Percentiles rank a stretch among this genome's conserved stretches.
Evolutionary conservation across 2,888 invertebrate species (phyloP).

Genomic region (Neuroscelio doddi): DNA sequence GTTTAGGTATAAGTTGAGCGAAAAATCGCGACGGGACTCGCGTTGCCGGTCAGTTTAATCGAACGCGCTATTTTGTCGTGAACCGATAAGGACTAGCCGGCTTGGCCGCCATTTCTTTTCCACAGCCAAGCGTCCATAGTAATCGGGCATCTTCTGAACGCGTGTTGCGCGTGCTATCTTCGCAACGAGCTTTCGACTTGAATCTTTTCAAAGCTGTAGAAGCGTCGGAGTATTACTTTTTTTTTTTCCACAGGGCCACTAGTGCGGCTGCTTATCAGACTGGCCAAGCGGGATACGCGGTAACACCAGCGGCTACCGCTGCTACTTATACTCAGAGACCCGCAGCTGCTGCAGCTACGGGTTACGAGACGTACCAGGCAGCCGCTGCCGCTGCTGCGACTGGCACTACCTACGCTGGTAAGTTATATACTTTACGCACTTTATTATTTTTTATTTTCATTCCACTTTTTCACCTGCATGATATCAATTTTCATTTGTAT

Average conservation of each 20-base stretch:
- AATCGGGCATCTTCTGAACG: neutral
- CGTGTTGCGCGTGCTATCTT: neutral
- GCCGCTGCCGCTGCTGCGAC: slow-evolving; percentile 87
- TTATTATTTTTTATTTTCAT: too few relatives aligned
- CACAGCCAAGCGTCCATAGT: slow-evolving; percentile 54
- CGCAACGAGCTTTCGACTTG: neutral
- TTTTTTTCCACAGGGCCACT: slow-evolving; percentile 74
- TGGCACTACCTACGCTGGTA: slow-evolving; percentile 79
- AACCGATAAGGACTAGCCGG: slow-evolving; percentile 53
- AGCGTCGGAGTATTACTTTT: slow-evolving; percentile 9
- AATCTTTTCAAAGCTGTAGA: neutral
- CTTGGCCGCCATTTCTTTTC: slow-evolving; percentile 63
- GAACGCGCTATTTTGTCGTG: slow-evolving; percentile 24
- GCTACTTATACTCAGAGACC: slow-evolving; percentile 89
- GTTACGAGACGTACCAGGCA: slow-evolving; percentile 83
- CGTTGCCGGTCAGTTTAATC: slow-evolving; percentile 43
- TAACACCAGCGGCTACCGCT: slow-evolving; percentile 86
- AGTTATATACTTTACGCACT: slow-evolving; percentile 18
- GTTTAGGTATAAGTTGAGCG: slow-evolving; percentile 53
- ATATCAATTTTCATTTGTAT: too few relatives aligned
- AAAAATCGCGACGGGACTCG: slow-evolving; percentile 36
- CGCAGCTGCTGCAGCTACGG: slow-evolving; percentile 82
- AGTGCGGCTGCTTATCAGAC: slow-evolving; percentile 88
- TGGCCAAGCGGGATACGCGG: slow-evolving; percentile 88
- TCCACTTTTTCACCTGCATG: too few relatives aligned